These are phyloP conservation scores for Channa maculata DNA, from an alignment of 2,113 vertebrate genomes.

Conservation along the genomic window DNA sequence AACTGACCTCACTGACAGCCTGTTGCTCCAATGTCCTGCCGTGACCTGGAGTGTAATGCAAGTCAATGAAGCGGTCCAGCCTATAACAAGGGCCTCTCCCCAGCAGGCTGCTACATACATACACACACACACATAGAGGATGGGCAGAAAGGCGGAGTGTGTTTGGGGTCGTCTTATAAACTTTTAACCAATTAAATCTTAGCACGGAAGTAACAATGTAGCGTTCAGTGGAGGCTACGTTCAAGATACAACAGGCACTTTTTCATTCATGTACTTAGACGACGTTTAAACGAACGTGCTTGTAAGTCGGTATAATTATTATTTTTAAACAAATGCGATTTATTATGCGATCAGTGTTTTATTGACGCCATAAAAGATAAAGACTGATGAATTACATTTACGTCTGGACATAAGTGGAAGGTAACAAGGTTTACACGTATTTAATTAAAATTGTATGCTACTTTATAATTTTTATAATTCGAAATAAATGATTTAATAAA, in stretches of 20 bases:
- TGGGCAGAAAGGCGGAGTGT: constrained; percentile 17
- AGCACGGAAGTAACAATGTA: constrained; percentile 4
- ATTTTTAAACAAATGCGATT: no score
- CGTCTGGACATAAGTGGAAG: no score
- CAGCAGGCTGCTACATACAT: no score
- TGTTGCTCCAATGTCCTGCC: not conserved
- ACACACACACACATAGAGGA: not conserved
- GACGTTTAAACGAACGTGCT: no score
- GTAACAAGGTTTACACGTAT: not conserved
- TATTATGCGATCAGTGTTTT: no score
- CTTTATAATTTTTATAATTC: not conserved
- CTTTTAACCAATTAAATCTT: constrained; percentile 70
- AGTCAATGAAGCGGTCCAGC: not conserved
- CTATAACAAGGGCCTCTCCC: not conserved
- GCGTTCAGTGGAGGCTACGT: no score
- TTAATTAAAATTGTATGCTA: not conserved
- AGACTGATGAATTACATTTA: not conserved
- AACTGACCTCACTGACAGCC: constrained; percentile 48
- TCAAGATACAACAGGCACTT: no score
- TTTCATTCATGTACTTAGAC: no score
- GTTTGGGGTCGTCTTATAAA: not conserved
- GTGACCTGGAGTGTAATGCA: constrained; percentile 11
- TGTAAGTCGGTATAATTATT: no score
- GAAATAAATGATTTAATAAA: no score
- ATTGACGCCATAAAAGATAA: no score